These are phyloP conservation scores for Artibeus lituratus DNA, from an alignment of 2,797 vertebrate genomes.

Conservation along the genomic window DNA sequence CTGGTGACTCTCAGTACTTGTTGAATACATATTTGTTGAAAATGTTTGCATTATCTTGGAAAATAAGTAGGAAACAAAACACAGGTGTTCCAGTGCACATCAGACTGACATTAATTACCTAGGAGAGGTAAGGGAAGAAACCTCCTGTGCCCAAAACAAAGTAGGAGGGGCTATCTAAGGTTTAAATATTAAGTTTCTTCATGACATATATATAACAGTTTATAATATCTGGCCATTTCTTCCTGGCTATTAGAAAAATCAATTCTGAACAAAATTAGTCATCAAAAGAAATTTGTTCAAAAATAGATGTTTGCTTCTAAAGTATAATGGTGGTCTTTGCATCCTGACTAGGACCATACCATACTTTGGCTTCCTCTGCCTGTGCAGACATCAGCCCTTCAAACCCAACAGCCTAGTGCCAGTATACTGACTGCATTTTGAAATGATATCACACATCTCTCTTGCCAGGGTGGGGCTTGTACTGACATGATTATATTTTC, in stretches of 20 bases:
- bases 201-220: background rate
- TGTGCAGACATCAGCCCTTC: background rate
- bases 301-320: background rate
- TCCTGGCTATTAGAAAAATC: background rate
- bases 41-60: background rate
- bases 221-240: background rate
- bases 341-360: background rate
- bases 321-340: background rate
- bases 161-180: background rate
- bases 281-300: background rate
- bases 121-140: background rate
- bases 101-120: background rate
- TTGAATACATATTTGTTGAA: background rate
- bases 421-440: background rate
- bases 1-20: background rate
- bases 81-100: background rate
- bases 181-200: background rate
- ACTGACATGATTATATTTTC: conserved; percentile 49
- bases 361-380: background rate
- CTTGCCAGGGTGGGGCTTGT: background rate
- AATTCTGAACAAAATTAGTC: background rate
- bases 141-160: background rate
- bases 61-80: background rate
- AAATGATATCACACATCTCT: conserved; percentile 21
- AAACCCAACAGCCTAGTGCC: background rate